Conservation (phyloP, 2,888 invertebrate genomes). For the Idaea straminata region DNA sequence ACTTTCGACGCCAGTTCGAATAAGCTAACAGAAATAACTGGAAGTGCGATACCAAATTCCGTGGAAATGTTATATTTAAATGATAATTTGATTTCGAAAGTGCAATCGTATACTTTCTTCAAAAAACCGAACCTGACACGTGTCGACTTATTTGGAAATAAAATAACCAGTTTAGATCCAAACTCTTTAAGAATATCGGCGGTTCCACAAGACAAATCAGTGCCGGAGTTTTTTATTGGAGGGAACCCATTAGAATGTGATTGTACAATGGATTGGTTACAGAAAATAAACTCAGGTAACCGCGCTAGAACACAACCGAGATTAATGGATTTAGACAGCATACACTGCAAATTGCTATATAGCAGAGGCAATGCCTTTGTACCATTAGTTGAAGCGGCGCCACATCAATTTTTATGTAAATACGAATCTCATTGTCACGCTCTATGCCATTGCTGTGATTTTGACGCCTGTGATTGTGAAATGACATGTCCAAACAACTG, state of each 20-base stretch:
- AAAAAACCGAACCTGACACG: conserved; percentile 91
- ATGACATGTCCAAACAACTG: conserved; percentile 94
- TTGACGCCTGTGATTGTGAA: conserved; percentile 95
- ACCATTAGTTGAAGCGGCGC: conserved; percentile 87
- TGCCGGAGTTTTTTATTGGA: conserved; percentile 91
- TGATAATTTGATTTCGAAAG: conserved; percentile 89
- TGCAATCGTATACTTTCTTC: conserved; percentile 92
- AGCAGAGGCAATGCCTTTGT: conserved; percentile 87
- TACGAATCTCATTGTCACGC: conserved; percentile 93
- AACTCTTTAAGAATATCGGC: conserved; percentile 88
- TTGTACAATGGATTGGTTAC: conserved; percentile 95
- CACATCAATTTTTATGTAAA: conserved; percentile 91
- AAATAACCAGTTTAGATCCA: conserved; percentile 87
- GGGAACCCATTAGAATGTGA: conserved; percentile 93
- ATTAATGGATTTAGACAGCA: conserved; percentile 90
- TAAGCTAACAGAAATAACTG: conserved; percentile 88
- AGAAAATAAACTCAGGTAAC: conserved; percentile 87
- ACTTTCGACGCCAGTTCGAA: conserved; percentile 92
- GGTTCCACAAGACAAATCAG: conserved; percentile 84
- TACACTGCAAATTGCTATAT: conserved; percentile 90
- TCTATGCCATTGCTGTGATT: conserved; percentile 93
- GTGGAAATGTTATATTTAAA: conserved; percentile 89
- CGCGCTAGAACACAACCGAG: conserved; percentile 89
- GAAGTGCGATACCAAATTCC: conserved; percentile 90
- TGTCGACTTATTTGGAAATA: conserved; percentile 90